These are phyloP conservation scores for Phallusia fumigata DNA, from an alignment of 23 tunicate genomes.

Conservation along the genomic window DNA sequence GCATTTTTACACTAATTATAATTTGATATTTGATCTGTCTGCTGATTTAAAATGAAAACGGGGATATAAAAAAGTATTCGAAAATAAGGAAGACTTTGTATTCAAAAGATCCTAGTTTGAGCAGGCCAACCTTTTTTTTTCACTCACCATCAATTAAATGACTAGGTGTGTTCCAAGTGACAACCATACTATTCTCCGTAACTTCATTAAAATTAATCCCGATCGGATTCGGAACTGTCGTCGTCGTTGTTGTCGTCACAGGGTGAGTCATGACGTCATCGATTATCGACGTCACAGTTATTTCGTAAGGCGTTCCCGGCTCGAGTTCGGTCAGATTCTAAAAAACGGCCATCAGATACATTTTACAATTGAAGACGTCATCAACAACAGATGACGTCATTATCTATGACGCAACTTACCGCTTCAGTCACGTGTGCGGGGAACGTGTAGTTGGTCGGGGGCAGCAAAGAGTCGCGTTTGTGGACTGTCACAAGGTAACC, in stretches of 20 bases:
- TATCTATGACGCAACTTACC: conserved; percentile 4
- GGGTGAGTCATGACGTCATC: neutral
- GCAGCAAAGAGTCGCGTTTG: conserved; percentile 17
- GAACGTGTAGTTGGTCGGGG: neutral
- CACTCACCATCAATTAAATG: neutral
- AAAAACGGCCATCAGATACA: too few species aligned
- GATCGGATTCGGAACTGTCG: conserved; percentile 28
- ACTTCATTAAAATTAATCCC: neutral
- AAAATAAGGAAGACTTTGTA: too few species aligned
- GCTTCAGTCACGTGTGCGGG: conserved; percentile 3
- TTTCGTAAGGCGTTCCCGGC: conserved; percentile 44
- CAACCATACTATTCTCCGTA: neutral
- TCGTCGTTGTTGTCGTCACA: conserved; percentile 14
- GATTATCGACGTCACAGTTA: conserved; percentile 33
- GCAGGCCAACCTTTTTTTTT: neutral
- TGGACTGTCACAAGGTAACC: conserved; percentile 23
- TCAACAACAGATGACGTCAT: too few species aligned
- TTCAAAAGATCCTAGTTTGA: too few species aligned
- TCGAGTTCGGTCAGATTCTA: conserved; percentile 7
- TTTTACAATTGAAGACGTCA: too few species aligned
- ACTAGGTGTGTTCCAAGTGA: neutral
- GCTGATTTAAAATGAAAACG: too few species aligned
- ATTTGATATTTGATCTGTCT: too few species aligned
- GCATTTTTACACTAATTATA: too few species aligned
- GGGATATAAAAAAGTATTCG: too few species aligned